Evolutionary conservation across 64 coral and sea anemone species (phyloP).

Genomic region (Acropora yongei): DNA sequence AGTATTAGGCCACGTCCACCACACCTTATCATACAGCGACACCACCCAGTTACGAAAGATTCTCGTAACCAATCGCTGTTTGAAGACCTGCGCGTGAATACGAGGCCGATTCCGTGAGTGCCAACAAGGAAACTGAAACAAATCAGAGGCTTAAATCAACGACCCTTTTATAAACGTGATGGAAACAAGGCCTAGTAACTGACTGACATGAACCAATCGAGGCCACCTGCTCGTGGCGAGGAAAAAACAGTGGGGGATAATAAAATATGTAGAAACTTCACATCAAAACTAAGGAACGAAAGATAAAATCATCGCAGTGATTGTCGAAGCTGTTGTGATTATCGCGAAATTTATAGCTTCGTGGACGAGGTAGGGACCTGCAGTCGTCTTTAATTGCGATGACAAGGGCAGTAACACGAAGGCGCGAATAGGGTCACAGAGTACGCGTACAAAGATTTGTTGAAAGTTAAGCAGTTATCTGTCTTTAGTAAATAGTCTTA

Average conservation of each 20-base stretch:
- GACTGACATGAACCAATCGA: not conserved
- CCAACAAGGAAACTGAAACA: slow-evolving; percentile 21
- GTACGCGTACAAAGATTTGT: too few species aligned
- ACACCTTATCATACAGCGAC: not conserved
- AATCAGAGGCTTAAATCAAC: not conserved
- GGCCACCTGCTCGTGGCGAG: slow-evolving; percentile 2
- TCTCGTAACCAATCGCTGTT: not conserved
- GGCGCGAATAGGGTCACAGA: too few species aligned
- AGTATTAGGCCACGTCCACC: not conserved
- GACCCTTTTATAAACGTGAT: slow-evolving; percentile 26
- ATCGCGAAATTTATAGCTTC: not conserved
- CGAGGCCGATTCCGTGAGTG: not conserved
- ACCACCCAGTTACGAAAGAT: not conserved
- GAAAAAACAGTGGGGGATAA: not conserved
- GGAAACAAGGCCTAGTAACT: not conserved
- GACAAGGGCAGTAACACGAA: too few species aligned
- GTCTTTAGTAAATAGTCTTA: too few species aligned
- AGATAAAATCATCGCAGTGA: not conserved
- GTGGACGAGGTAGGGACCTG: not conserved
- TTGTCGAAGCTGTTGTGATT: too few species aligned
- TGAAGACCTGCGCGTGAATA: not conserved
- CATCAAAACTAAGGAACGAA: not conserved
- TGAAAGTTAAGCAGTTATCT: too few species aligned
- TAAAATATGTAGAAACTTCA: not conserved
- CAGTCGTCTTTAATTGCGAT: too few species aligned